These are phyloP conservation scores for Sitophilus oryzae DNA, from an alignment of 1,140 invertebrate species.

Conservation along the genomic window DNA sequence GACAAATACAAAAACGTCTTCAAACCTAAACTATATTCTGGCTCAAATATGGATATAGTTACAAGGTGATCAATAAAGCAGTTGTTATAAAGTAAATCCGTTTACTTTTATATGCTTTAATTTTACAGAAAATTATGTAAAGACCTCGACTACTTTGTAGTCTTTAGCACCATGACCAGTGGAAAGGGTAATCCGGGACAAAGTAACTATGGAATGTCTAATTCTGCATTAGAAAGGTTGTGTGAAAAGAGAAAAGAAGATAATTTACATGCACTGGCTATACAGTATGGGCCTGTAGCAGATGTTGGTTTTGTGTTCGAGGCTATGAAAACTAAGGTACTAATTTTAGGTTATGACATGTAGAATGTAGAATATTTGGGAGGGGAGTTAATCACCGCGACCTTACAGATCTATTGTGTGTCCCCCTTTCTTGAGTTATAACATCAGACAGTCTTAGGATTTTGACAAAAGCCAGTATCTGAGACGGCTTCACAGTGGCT, in stretches of 20 bases:
- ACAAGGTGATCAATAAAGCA: constrained; percentile 43
- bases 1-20: constrained; percentile 70
- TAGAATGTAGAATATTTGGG: too few species aligned
- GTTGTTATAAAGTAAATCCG: background rate
- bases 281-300: constrained; percentile 56
- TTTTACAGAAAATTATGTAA: constrained; percentile 9
- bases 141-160: constrained; percentile 48
- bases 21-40: constrained; percentile 76
- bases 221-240: constrained; percentile 56
- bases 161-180: constrained; percentile 72
- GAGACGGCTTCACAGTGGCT: too few species aligned
- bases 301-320: constrained; percentile 47
- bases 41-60: constrained; percentile 66
- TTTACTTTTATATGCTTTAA: too few species aligned
- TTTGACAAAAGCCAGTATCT: too few species aligned
- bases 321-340: constrained; percentile 46
- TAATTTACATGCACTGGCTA: constrained; percentile 51
- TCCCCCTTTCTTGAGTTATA: too few species aligned
- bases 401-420: too few species aligned
- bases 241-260: constrained; percentile 48
- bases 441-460: too few species aligned
- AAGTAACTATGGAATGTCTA: constrained; percentile 66
- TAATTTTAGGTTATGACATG: too few species aligned
- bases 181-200: constrained; percentile 74
- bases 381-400: too few species aligned